A percentile compares a stretch with the other conserved stretches of the same genome.
Conservation (phyloP, 2,113 vertebrate species). For the Antechinus stuartii region DNA sequence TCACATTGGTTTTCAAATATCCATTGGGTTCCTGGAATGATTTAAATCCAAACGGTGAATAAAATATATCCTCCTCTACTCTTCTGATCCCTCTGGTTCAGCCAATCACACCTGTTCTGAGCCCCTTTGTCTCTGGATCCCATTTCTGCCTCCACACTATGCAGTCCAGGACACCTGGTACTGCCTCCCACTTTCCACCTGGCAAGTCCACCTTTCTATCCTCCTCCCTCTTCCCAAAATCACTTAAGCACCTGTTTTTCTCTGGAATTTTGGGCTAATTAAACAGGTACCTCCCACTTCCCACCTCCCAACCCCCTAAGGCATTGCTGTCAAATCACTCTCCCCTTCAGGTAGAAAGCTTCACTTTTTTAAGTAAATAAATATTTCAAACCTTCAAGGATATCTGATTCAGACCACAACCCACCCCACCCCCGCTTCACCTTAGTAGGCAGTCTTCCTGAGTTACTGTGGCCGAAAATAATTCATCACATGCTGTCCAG, state of each 20-base stretch:
- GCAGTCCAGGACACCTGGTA: not conserved
- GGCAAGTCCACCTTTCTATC: conserved; percentile 14
- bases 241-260: conserved; percentile 58
- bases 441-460: not conserved
- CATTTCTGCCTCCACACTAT: not conserved
- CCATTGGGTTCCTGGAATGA: not conserved
- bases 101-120: not conserved
- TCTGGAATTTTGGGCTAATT: conserved; percentile 1
- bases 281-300: not conserved
- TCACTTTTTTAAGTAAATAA: not conserved
- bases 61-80: not conserved
- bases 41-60: not conserved
- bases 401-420: not conserved
- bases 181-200: conserved; percentile 39
- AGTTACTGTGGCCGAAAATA: not conserved
- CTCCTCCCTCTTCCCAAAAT: not conserved
- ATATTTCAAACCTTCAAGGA: not conserved
- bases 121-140: fast-evolving
- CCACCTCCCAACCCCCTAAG: not conserved
- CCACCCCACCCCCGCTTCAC: not conserved
- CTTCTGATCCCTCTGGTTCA: not conserved
- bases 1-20: not conserved
- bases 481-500: not conserved
- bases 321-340: not conserved
- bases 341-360: not conserved